Evolutionary conservation across 2,797 vertebrate genomes (phyloP), one percentile per base, ranked within the genome.

Genomic region (Chloroceryle amazona): DNA sequence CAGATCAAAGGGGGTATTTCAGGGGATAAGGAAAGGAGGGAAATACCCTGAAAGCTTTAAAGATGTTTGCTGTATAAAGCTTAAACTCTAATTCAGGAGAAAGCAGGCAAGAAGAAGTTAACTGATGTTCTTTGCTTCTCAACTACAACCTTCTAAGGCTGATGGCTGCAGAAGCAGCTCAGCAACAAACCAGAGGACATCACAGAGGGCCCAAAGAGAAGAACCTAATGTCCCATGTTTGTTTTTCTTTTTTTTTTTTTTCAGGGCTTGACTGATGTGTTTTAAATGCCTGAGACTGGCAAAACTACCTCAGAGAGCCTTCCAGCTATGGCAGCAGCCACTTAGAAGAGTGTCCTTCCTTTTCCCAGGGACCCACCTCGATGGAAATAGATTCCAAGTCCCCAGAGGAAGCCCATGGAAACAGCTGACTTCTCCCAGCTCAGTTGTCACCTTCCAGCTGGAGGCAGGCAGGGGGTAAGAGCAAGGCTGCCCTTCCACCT

Each of bases 331-430:
- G 72, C 61, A 92, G 54, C 79, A 78, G 17, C 58, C 80, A 33
- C 33, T 76, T 33, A 20, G 26, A 91, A 87, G 42, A n/a, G 31
- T 89, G 92, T 46, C 60, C 46, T 88, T 90, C 54, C 71, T 95
- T 78, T 80, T 94, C 91, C 86, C 90, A 91, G 78, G 74, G 83
- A 84, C 52, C 83, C 81, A 94, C 67, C 86, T 90, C 83, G 26
- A 86, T 95, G 91, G 57, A 94, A 97, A 94, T n/a, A 93, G 89
- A 96, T 72, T 86, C 73, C 60, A 57, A 92, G 33, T 74, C 94
- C 74, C 65, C 68, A 55, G 91, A 93, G 80, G 65, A 86, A 90
- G 73, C 90, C 60, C 39, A 55, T 42, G 79, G 75, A 58, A 96
- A 68, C 80, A 92, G 90, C 86, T 89, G 88, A 93, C 72, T 86